Conservation (phyloP, 2,797 vertebrate genomes). For the Carapus acus region DNA sequence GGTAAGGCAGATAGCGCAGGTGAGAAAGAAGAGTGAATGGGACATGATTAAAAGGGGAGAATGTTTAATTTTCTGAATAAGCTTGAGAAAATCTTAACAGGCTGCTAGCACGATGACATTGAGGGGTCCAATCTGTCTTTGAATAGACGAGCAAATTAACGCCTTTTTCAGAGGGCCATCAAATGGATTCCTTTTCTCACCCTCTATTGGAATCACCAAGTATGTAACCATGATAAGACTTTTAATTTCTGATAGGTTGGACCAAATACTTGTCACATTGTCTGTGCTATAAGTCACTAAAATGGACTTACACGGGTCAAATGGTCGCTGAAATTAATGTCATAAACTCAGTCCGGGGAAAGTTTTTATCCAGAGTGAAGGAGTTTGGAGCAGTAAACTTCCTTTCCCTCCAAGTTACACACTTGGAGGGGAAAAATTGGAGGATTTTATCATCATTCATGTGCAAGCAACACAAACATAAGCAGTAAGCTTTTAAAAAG, state of each 20-base stretch:
- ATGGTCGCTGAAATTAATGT: slow-evolving; percentile 32
- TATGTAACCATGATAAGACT: slow-evolving; percentile 58
- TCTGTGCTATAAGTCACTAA: slow-evolving; percentile 39
- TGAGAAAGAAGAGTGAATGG: slow-evolving; percentile 56
- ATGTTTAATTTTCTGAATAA: slow-evolving; percentile 62
- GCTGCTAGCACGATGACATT: slow-evolving; percentile 40
- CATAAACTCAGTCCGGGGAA: slow-evolving; percentile 34
- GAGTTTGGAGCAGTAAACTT: slow-evolving; percentile 23
- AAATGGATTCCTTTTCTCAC: slow-evolving; percentile 47
- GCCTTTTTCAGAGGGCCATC: slow-evolving; percentile 37
- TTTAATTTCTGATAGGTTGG: slow-evolving; percentile 61
- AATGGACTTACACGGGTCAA: slow-evolving; percentile 52
- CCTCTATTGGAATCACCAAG: slow-evolving; percentile 42
- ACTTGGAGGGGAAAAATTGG: slow-evolving; percentile 18
- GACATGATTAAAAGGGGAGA: slow-evolving; percentile 61
- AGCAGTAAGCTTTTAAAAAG: too few relatives aligned
- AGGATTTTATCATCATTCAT: too few relatives aligned
- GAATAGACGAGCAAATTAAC: slow-evolving; percentile 62
- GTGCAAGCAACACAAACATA: too few relatives aligned
- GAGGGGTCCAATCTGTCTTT: slow-evolving; percentile 58
- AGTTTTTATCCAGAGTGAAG: slow-evolving; percentile 28
- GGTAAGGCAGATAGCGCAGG: slow-evolving; percentile 59
- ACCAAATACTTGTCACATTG: slow-evolving; percentile 47
- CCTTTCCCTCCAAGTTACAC: slow-evolving; percentile 11
- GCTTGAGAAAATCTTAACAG: slow-evolving; percentile 54